Conservation (phyloP, 2,888 invertebrate species). For the Loripinus fragilis region DNA sequence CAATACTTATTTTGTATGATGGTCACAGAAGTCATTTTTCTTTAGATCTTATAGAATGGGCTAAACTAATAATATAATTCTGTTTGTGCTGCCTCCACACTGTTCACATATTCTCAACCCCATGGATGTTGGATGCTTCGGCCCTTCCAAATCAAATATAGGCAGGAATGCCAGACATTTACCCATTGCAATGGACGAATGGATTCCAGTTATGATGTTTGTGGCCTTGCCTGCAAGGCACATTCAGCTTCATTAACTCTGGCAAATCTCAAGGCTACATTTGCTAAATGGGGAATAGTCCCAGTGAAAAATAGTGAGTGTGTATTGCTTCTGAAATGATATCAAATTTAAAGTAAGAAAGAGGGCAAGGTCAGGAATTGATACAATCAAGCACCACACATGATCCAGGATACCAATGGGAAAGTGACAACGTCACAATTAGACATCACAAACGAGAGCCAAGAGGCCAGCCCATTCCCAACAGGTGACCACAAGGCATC, state of each 20-base stretch:
- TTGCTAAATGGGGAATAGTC: neutral
- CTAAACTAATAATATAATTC: slow-evolving; percentile 29
- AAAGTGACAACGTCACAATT: too few species aligned
- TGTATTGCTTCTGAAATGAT: too few species aligned
- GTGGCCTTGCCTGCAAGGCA: neutral
- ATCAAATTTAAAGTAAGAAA: too few species aligned
- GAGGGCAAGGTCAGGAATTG: too few species aligned
- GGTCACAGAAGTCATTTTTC: slow-evolving; percentile 23
- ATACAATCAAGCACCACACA: too few species aligned
- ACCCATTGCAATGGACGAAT: neutral
- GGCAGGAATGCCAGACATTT: neutral
- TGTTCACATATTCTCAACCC: slow-evolving; percentile 28
- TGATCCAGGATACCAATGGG: too few species aligned
- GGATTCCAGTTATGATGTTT: neutral
- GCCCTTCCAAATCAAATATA: neutral
- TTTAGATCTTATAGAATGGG: slow-evolving; percentile 35
- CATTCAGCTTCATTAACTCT: neutral
- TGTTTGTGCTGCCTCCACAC: slow-evolving; percentile 33
- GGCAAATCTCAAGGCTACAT: neutral
- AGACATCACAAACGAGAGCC: too few species aligned
- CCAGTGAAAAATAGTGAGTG: too few species aligned
- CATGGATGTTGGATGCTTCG: neutral
- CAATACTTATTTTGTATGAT: slow-evolving; percentile 31
- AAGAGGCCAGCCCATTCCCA: too few species aligned
- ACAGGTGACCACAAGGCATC: too few species aligned